These are phyloP conservation scores for Casuarius casuarius DNA, from an alignment of 2,113 vertebrate species.

Conservation along the genomic window DNA sequence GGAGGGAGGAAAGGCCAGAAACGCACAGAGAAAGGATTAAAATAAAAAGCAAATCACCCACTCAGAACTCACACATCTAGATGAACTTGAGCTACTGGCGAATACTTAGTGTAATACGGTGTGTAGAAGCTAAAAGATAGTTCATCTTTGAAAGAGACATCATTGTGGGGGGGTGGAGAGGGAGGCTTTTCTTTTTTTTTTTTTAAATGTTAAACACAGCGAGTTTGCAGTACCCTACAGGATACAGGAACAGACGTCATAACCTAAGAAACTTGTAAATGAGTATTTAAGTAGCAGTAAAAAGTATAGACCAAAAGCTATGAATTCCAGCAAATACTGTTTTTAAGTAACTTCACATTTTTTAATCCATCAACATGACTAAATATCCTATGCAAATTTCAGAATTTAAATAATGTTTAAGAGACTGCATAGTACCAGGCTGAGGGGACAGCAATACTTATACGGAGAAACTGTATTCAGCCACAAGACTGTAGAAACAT, in stretches of 20 bases:
- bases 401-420: not conserved
- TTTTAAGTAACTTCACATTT: not conserved
- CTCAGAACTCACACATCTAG: not conserved
- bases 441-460: not conserved
- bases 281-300: not conserved
- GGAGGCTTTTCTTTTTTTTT: not conserved
- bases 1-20: not conserved
- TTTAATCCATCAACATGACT: not conserved
- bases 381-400: not conserved
- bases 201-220: not conserved
- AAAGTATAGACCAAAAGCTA: not conserved
- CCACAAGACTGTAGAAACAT: not conserved
- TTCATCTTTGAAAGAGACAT: not conserved
- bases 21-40: not conserved
- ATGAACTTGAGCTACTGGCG: not conserved
- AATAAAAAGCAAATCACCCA: not conserved
- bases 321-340: not conserved
- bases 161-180: not conserved
- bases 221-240: not conserved
- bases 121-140: not conserved
- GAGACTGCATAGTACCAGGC: not conserved
- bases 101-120: not conserved
- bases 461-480: not conserved
- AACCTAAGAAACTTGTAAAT: not conserved
- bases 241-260: not conserved